phyloP scores from a whole-genome alignment of 1,140 invertebrate genomes.

The Ostrea denselamellosa region DNA sequence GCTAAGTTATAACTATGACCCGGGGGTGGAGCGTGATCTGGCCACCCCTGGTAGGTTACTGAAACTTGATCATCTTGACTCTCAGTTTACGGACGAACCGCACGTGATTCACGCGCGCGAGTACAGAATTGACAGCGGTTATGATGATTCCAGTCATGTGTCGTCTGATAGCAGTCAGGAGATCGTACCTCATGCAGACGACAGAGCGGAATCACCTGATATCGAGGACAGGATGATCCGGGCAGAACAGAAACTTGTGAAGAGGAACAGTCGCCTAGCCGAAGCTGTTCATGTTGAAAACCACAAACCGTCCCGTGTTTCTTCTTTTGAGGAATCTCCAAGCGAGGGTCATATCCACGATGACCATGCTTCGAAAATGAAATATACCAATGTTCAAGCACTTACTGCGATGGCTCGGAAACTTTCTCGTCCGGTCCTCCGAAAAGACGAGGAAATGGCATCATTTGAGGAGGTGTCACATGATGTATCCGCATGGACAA shows the following conservation, averaged over 20 bases:
- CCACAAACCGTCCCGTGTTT: not conserved
- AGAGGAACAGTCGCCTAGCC: not conserved
- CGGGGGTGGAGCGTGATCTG: not conserved
- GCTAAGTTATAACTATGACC: not conserved
- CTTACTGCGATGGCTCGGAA: conserved; percentile 43
- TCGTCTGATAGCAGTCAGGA: not conserved
- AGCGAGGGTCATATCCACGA: not conserved
- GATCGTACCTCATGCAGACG: not conserved
- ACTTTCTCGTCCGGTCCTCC: conserved; percentile 46
- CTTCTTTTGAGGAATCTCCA: not conserved
- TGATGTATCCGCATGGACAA: conserved; percentile 1
- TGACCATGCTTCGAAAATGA: not conserved
- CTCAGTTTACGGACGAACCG: not conserved
- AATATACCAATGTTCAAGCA: conserved; percentile 28
- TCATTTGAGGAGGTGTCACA: conserved; percentile 11
- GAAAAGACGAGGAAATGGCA: conserved; percentile 43
- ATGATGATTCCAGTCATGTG: conserved; percentile 21
- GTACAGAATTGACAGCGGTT: conserved; percentile 5
- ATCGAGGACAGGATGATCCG: conserved; percentile 3
- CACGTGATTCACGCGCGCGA: not conserved
- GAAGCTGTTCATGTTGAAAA: not conserved
- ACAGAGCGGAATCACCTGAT: not conserved
- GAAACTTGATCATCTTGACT: not conserved
- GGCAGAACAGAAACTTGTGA: conserved; percentile 8
- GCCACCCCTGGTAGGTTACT: not conserved